Percentiles rank a stretch among this genome's conserved stretches.
Evolutionary conservation across 1,140 invertebrate species (phyloP).

Genomic region (Akabosia matsudoensis): DNA sequence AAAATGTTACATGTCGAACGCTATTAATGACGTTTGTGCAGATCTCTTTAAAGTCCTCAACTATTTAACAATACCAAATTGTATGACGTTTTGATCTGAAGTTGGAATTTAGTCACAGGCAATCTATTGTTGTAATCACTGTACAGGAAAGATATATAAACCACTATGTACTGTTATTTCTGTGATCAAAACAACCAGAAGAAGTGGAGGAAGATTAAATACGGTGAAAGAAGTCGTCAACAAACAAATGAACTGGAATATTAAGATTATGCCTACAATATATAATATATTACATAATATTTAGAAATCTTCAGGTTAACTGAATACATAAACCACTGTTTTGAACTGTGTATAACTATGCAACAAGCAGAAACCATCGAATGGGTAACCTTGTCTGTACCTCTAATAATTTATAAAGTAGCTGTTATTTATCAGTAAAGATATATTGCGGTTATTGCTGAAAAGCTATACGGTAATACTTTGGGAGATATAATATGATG

Average conservation of each 20-base stretch:
- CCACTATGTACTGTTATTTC: constrained; percentile 20
- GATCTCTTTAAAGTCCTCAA: too few species aligned
- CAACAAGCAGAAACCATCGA: neutral
- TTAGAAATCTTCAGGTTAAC: too few species aligned
- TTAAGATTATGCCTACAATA: neutral
- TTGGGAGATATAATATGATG: neutral
- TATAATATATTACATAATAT: neutral
- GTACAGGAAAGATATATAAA: constrained; percentile 11
- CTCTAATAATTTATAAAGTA: constrained; percentile 1
- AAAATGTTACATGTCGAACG: too few species aligned
- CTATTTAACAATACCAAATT: too few species aligned
- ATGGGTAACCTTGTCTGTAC: constrained; percentile 10
- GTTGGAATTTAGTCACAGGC: too few species aligned
- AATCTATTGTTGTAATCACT: too few species aligned
- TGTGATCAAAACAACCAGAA: constrained; percentile 23
- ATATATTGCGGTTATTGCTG: neutral
- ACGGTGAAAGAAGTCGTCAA: constrained; percentile 9
- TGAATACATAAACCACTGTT: neutral
- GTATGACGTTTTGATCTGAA: too few species aligned
- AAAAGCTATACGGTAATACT: neutral
- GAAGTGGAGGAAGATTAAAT: too few species aligned
- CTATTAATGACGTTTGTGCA: too few species aligned
- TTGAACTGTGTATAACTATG: neutral
- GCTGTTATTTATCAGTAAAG: neutral
- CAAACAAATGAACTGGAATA: neutral